Conservation (phyloP, 2,888 invertebrate genomes). For the Aspidiotus destructor region DNA sequence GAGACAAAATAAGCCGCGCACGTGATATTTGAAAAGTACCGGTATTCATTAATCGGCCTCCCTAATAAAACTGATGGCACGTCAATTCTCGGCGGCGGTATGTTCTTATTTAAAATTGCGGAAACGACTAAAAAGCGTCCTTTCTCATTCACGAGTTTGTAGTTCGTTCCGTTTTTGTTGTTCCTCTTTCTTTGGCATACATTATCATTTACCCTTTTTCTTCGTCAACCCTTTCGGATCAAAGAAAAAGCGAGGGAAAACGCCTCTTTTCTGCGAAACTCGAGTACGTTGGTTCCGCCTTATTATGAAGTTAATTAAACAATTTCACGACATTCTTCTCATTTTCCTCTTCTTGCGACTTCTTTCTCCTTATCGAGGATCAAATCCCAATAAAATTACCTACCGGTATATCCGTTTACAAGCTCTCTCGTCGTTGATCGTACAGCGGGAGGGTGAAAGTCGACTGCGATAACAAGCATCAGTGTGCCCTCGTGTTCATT, state of each 20-base stretch:
- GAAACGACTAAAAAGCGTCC: neutral
- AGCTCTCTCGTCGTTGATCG: too few species aligned
- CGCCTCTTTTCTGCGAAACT: slow-evolving; percentile 22
- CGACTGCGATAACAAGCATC: too few species aligned
- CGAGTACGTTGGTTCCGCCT: slow-evolving; percentile 28
- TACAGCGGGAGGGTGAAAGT: too few species aligned
- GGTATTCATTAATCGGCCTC: slow-evolving; percentile 30
- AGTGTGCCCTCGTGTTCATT: too few species aligned
- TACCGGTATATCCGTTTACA: slow-evolving; percentile 7
- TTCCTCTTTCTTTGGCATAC: too few species aligned
- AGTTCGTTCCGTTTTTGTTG: too few species aligned
- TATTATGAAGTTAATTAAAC: slow-evolving; percentile 33
- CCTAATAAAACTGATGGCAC: slow-evolving; percentile 30
- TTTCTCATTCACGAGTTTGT: too few species aligned
- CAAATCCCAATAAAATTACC: slow-evolving; percentile 23
- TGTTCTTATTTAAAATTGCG: slow-evolving; percentile 29
- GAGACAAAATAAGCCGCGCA: neutral
- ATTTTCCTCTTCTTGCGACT: slow-evolving; percentile 3
- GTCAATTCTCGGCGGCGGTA: slow-evolving; percentile 27
- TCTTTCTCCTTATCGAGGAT: neutral
- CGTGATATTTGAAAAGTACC: slow-evolving; percentile 28
- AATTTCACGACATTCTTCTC: slow-evolving; percentile 30
- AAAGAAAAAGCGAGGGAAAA: slow-evolving; percentile 25
- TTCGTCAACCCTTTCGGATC: neutral
- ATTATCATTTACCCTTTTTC: too few species aligned